These are phyloP conservation scores for Myiotriccus ornatus DNA, from an alignment of 2,797 vertebrate species.

Conservation along the genomic window DNA sequence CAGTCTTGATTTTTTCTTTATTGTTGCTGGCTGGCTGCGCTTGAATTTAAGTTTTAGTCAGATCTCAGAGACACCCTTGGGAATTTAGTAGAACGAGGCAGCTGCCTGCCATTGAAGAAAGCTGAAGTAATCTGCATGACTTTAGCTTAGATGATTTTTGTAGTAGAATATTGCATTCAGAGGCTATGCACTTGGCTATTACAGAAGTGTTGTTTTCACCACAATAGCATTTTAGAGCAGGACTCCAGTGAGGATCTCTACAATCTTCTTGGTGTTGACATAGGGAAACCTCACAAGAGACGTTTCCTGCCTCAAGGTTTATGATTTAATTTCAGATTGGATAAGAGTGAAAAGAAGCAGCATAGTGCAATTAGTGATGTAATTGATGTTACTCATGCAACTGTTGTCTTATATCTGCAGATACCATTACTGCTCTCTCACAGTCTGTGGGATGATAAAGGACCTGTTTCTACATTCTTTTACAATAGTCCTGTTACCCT, in stretches of 20 bases:
- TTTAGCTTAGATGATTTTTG: neutral
- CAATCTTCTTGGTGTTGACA: neutral
- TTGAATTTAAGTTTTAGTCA: neutral
- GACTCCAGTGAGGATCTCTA: neutral
- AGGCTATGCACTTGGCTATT: neutral
- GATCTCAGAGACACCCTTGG: neutral
- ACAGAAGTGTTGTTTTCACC: neutral
- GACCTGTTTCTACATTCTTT: neutral
- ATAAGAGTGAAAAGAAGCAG: neutral
- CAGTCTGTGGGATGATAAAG: neutral
- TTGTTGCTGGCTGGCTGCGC: neutral
- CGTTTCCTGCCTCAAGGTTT: neutral
- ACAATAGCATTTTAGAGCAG: neutral
- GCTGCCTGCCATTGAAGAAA: neutral
- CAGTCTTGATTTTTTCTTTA: neutral
- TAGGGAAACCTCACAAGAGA: neutral
- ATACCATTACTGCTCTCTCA: neutral
- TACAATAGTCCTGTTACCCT: neutral
- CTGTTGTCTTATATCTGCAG: neutral
- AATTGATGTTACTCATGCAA: neutral
- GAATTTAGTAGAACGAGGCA: neutral
- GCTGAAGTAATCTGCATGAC: neutral
- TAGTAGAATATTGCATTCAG: neutral
- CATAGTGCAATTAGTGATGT: neutral
- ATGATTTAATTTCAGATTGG: neutral